Conservation (phyloP, 2,888 invertebrate species). For the Dermolepida albohirtum region DNA sequence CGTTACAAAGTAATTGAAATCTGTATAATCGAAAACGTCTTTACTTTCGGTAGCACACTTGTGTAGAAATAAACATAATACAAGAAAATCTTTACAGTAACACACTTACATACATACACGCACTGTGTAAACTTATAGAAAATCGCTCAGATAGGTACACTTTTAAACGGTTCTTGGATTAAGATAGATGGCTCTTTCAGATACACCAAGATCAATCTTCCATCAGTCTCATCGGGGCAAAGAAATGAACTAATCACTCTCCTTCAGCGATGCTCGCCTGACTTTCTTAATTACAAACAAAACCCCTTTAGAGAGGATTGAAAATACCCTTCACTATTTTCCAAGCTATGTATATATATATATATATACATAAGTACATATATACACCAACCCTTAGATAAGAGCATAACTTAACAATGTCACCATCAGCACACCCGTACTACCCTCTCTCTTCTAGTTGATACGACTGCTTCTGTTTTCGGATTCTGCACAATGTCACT, state of each 20-base stretch:
- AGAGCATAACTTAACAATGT: no score
- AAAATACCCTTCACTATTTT: not conserved
- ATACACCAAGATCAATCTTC: conserved; percentile 37
- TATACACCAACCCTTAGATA: no score
- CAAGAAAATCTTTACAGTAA: not conserved
- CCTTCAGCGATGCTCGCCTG: conserved; percentile 22
- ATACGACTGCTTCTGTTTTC: no score
- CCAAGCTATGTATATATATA: not conserved
- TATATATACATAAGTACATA: no score
- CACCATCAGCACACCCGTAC: not conserved
- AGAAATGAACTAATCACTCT: conserved; percentile 43
- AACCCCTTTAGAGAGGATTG: conserved; percentile 10
- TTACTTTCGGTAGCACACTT: no score
- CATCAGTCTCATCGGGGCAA: conserved; percentile 26
- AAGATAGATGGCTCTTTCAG: conserved; percentile 38
- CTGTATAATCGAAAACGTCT: no score
- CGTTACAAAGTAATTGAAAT: no score
- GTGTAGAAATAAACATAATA: not conserved
- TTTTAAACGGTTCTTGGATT: conserved; percentile 37
- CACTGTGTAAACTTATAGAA: conserved; percentile 5
- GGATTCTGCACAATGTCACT: not conserved
- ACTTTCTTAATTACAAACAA: conserved; percentile 33
- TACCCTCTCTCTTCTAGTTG: no score
- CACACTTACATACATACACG: not conserved
- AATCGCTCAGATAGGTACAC: conserved; percentile 9